Evolutionary conservation across 2,888 invertebrate species (phyloP), one percentile per base, ranked within the genome.

Genomic region (Mystacides longicornis): DNA sequence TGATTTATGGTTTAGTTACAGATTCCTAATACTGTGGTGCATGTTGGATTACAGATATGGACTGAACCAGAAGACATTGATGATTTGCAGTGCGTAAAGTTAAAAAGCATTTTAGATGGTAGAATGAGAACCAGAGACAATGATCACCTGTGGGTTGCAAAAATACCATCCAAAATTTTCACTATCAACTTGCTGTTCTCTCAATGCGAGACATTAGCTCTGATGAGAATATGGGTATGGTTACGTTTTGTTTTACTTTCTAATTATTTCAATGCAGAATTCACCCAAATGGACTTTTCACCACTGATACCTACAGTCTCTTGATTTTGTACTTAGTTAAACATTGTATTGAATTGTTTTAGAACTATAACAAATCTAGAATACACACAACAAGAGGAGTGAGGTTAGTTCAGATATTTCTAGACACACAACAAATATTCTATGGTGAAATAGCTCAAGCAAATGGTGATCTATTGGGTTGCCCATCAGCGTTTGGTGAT

Each of bases 361-460:
- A 91, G 91, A 92, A 92, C 69, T 92, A 93, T 70, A 91, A 91
- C 70, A 91, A 91, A 70, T 91, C 91, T 1, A 77, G 92, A 58
- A 90, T 91, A 63, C 86, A 92, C 70, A 88, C 90, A 0, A 82
- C 83, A 55, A 80, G 90, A 57, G 92, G 92, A 48, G 87, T 84
- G 4, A 82, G 81, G 63, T 77, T 87, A 64, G 72, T 90, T 11
- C 79, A 83, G 58, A 83, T 92, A 23, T 78, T 75, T 58, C 68
- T 91, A 55, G 88, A 91, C 67, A 81, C 81, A 16, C 69, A 69
- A 49, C 68, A 80, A 23, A 85, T 92, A 66, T 92, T 92, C 70
- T 80, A 81, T 64, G 92, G 92, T 1, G 91, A 92, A 72, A 87
- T 92, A 54, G 86, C 87, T 0, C 77, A 86, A 63, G 86, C 91